Base-by-base conservation (phyloP, 2,888 invertebrate species). In the Malacosoma neustria region DNA sequence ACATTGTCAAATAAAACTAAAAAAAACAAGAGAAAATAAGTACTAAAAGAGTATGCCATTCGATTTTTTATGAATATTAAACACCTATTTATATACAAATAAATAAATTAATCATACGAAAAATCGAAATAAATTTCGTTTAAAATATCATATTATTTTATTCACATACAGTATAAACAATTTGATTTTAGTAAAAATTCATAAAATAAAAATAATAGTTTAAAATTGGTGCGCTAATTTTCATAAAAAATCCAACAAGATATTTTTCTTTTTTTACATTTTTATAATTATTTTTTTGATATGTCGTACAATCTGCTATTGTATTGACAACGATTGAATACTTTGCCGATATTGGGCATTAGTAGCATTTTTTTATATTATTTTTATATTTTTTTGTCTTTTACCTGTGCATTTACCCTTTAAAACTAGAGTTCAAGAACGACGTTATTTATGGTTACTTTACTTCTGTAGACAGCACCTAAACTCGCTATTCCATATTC, bases 221-320 rank as follows among this genome's bases (percentile, higher is more conserved):
- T 22, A 22, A 22, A 22, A 22, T 22, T 9, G 5, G 9, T 5
- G 9, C 22, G 9, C 9, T 7, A 22, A 5, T 22, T 22, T 22
- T 57, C 59, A 61, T 57, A 66, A 68, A 65, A 65, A 61, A 61
- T 48, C 51, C 47, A 49, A 56, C 51, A 47, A 32, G 39, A 52
- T 56, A 60, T 71, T 79, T 79, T 79, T 74, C 72, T 39, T 42
- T 71, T 79, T 79, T 79, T 70, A 61, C 48, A 56, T 77, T 79
- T 80, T 75, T 72, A 65, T 72, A 53, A 59, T 53, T 47, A 51
- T 64, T 72, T 77, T 61, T 72, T 61, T 49, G 52, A 65, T 65
- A 68, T 67, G 69, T 64, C 57, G 56, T 55, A 57, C 46, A 55
- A 57, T 60, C 44, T 44, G 57, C 62, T 71, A 69, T 61, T 41